Evolutionary conservation across 2,888 invertebrate genomes (phyloP).

Genomic region (Lysandra coridon): DNA sequence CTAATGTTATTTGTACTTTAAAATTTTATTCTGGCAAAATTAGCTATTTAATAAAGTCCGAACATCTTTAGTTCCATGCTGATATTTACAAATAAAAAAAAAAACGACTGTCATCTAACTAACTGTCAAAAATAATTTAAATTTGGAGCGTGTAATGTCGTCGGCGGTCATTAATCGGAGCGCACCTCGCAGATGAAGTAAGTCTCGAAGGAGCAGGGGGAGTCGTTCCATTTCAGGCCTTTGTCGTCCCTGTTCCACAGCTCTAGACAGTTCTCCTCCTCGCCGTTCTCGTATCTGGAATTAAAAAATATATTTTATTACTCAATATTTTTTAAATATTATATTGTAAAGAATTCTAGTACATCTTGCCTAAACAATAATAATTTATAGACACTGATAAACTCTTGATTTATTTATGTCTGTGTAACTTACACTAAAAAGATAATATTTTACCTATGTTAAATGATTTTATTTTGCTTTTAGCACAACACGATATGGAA

Average conservation of each 20-base stretch:
- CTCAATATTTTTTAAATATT: neutral
- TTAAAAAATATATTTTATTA: neutral
- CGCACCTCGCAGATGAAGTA: conserved; percentile 95
- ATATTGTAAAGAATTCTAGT: no score
- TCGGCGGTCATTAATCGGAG: conserved; percentile 60
- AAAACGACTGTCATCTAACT: no score
- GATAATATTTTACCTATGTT: no score
- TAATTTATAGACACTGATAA: no score
- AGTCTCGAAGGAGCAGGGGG: conserved; percentile 95
- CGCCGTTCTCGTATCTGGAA: conserved; percentile 88
- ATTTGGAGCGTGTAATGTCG: conserved; percentile 36
- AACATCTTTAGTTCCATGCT: neutral
- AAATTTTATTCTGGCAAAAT: neutral
- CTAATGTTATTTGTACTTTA: neutral
- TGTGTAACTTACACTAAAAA: no score
- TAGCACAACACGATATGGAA: no score
- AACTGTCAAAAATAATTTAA: conserved; percentile 11
- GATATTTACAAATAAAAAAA: neutral
- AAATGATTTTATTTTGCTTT: no score
- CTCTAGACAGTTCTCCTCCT: conserved; percentile 95
- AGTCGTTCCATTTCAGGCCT: conserved; percentile 96
- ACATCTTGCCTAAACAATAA: no score
- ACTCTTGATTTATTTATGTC: no score
- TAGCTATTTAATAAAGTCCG: neutral
- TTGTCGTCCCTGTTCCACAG: conserved; percentile 95